phyloP scores from a whole-genome alignment of 1,140 invertebrate genomes.

The Hirudo medicinalis region DNA sequence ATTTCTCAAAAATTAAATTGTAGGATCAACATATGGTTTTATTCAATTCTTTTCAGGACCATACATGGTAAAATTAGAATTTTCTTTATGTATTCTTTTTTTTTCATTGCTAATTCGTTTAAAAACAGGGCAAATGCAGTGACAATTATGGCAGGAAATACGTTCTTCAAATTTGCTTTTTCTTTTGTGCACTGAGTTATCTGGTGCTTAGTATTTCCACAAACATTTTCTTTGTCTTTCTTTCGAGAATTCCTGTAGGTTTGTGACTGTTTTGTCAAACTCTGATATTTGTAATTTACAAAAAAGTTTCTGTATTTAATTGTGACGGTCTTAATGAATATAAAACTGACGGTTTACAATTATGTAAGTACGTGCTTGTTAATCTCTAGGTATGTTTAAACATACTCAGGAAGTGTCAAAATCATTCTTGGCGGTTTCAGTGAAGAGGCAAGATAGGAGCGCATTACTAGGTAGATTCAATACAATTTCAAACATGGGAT shows the following conservation, averaged over 20 bases:
- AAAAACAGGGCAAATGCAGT: constrained; percentile 44
- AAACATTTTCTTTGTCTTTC: constrained; percentile 31
- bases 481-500: constrained; percentile 52
- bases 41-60: constrained; percentile 55
- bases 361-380: not conserved
- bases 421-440: constrained; percentile 52
- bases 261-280: constrained; percentile 7
- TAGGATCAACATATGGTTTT: constrained; percentile 51
- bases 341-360: not conserved
- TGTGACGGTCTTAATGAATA: not conserved
- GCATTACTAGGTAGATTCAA: constrained; percentile 52
- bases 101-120: constrained; percentile 18
- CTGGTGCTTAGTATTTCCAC: constrained; percentile 29
- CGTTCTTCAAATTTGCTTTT: constrained; percentile 32
- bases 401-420: constrained; percentile 57
- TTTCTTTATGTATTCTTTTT: constrained; percentile 11
- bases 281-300: too few relatives aligned
- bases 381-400: constrained; percentile 51
- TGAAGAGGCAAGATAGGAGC: constrained; percentile 43
- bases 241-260: constrained; percentile 36
- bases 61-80: constrained; percentile 45
- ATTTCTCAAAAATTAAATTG: too few relatives aligned
- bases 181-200: constrained; percentile 35
- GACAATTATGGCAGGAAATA: constrained; percentile 33
- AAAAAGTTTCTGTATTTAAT: too few relatives aligned